Percentiles rank a stretch among this genome's conserved stretches.
Evolutionary conservation across 2,888 invertebrate genomes (phyloP).

Genomic region (Parnassius smintheus): DNA sequence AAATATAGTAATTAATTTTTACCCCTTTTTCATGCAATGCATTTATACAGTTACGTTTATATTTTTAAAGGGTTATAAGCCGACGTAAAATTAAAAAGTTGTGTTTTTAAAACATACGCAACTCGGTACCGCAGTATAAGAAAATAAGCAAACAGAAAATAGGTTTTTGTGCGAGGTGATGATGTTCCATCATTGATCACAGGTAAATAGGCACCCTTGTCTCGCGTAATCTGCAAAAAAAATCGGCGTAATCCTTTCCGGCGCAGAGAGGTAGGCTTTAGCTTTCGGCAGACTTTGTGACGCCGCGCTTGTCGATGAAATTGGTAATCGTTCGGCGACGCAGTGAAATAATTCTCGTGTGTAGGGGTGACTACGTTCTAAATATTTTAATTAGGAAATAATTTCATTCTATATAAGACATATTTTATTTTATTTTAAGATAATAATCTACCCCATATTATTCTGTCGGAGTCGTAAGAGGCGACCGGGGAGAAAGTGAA

Average conservation of each 20-base stretch:
- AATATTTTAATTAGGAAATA: constrained; percentile 2
- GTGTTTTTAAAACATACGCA: constrained; percentile 14
- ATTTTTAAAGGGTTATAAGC: no score
- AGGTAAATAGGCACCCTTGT: constrained; percentile 55
- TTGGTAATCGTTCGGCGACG: constrained; percentile 62
- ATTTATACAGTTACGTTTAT: no score
- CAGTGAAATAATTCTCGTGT: constrained; percentile 50
- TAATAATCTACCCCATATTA: no score
- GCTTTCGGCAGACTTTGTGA: constrained; percentile 75
- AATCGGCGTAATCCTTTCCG: constrained; percentile 72
- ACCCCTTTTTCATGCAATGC: no score
- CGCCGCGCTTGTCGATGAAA: constrained; percentile 58
- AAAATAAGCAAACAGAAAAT: constrained; percentile 18
- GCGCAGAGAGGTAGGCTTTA: constrained; percentile 45
- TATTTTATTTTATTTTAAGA: no score
- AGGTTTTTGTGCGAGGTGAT: constrained; percentile 26
- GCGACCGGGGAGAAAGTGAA: no score
- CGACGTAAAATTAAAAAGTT: background rate
- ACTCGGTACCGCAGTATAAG: constrained; percentile 5
- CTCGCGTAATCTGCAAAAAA: constrained; percentile 70
- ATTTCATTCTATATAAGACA: background rate
- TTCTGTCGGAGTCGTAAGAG: no score
- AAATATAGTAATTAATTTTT: no score
- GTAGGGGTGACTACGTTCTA: constrained; percentile 51
- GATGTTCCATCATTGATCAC: constrained; percentile 30